These are phyloP conservation scores for Porites lutea DNA, from an alignment of 64 coral and sea anemone species.

Conservation along the genomic window DNA sequence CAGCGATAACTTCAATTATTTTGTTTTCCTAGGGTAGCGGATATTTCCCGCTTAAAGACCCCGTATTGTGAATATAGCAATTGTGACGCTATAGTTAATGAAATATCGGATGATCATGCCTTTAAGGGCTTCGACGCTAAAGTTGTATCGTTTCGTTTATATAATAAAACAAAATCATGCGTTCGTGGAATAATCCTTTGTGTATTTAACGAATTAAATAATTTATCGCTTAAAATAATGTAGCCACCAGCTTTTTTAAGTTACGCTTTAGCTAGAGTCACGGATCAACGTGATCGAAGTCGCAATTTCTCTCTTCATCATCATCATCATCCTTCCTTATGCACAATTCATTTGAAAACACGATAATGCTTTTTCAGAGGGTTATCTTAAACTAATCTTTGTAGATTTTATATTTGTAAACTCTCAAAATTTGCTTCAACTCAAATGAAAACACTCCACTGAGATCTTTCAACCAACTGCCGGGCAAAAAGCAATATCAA, in stretches of 20 bases:
- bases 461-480: background rate
- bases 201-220: background rate
- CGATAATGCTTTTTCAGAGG: no score
- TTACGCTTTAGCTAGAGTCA: background rate
- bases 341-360: no score
- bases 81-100: background rate
- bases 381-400: no score
- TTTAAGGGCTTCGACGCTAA: background rate
- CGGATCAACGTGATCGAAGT: no score
- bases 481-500: background rate
- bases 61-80: background rate
- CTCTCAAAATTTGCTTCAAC: no score
- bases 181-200: background rate
- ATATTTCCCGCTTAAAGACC: constrained; percentile 2
- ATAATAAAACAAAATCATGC: background rate
- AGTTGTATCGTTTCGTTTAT: background rate
- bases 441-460: background rate
- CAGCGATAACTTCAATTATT: background rate
- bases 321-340: no score
- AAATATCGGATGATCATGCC: background rate
- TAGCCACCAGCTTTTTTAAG: background rate
- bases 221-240: background rate
- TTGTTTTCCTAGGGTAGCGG: background rate
- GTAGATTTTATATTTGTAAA: no score
- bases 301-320: no score